A percentile compares a stretch with the other conserved stretches of the same genome.
phyloP scores from a whole-genome alignment of 2,113 vertebrate genomes.

The Laticauda colubrina region DNA sequence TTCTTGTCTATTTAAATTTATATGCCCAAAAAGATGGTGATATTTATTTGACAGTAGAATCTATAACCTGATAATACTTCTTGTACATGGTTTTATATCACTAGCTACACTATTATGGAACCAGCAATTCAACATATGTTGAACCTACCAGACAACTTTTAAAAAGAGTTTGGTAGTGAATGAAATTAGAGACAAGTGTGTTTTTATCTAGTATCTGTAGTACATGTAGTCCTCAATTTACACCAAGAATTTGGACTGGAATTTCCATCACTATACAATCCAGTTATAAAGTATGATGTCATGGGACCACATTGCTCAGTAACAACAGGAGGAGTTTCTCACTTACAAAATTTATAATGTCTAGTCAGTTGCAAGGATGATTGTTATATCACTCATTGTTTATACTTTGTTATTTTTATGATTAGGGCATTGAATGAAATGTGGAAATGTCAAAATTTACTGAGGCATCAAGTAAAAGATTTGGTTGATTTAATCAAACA shows the following conservation, averaged over 20 bases:
- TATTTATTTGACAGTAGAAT: background rate
- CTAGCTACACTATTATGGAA: background rate
- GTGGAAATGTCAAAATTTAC: conserved; percentile 98
- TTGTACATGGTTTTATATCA: background rate
- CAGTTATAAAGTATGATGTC: background rate
- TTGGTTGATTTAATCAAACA: conserved; percentile 95
- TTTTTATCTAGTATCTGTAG: background rate
- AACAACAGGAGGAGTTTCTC: background rate
- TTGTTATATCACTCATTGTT: background rate
- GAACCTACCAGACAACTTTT: background rate
- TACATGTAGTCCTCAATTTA: background rate
- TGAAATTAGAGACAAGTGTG: background rate
- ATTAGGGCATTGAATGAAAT: conserved; percentile 96
- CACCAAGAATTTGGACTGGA: background rate
- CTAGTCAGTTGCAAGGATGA: background rate
- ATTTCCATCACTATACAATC: background rate
- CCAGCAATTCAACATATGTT: background rate
- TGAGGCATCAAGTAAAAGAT: conserved; percentile 94
- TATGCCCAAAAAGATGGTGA: background rate
- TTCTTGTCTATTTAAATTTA: background rate
- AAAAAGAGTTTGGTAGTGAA: background rate
- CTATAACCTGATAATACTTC: too few relatives aligned
- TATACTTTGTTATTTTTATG: conserved; percentile 1
- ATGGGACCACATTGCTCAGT: background rate
- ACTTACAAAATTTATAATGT: background rate